Evolutionary conservation across 2,113 vertebrate genomes (phyloP).

Genomic region (Clupea harengus): DNA sequence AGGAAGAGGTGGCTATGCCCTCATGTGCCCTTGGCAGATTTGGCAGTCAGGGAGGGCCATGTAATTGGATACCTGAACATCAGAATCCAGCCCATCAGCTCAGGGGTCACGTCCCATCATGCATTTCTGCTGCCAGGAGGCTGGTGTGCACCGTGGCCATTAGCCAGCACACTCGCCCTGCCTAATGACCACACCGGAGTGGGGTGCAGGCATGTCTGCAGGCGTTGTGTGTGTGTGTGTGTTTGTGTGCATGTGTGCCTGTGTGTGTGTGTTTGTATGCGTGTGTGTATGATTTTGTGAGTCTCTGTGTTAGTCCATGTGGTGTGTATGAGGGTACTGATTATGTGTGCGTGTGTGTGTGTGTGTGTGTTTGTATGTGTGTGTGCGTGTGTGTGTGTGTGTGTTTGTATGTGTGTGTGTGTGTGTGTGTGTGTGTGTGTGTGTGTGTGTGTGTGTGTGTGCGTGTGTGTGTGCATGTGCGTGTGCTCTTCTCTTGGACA

Average conservation of each 20-base stretch:
- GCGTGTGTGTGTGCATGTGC: background rate
- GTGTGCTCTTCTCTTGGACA: background rate
- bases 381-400: background rate
- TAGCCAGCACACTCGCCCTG: conserved; percentile 27
- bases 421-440: background rate
- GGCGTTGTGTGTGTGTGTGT: conserved; percentile 3
- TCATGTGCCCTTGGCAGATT: background rate
- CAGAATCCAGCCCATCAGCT: conserved; percentile 1
- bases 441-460: background rate
- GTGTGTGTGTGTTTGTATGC: background rate
- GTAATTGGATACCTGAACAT: conserved; percentile 31
- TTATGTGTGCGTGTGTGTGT: background rate
- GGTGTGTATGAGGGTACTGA: background rate
- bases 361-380: background rate
- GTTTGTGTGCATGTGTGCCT: background rate
- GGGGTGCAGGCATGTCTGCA: background rate
- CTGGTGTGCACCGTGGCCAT: conserved; percentile 9
- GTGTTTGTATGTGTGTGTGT: background rate
- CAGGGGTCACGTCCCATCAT: conserved; percentile 28
- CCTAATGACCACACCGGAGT: conserved; percentile 24
- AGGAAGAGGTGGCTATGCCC: background rate
- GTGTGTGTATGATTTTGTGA: background rate
- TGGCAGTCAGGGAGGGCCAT: conserved; percentile 10
- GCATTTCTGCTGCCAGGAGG: conserved; percentile 22
- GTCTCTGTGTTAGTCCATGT: too few species aligned